phyloP scores from a whole-genome alignment of 2,888 invertebrate genomes.

The Ennomos erosarius region DNA sequence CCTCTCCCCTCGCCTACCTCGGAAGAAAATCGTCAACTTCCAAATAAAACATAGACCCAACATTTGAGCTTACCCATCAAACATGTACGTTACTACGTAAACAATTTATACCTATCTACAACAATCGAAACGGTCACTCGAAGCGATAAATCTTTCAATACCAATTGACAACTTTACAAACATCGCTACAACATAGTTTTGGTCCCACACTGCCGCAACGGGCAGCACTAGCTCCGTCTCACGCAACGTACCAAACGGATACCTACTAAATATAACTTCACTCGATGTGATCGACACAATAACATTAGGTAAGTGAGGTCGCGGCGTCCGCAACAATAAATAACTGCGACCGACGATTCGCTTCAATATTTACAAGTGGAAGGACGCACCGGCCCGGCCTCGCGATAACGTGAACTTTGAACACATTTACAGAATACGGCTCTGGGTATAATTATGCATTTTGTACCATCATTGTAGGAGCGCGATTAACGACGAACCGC shows the following conservation, averaged over 20 bases:
- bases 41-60: conserved; percentile 42
- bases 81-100: conserved; percentile 49
- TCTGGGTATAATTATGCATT: conserved; percentile 65
- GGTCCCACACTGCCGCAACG: conserved; percentile 67
- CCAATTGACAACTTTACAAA: conserved; percentile 59
- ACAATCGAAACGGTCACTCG: conserved; percentile 72
- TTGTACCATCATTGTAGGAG: conserved; percentile 74
- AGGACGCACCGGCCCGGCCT: conserved; percentile 25
- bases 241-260: conserved; percentile 35
- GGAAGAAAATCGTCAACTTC: conserved; percentile 12
- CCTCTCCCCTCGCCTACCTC: conserved; percentile 10
- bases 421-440: conserved; percentile 44
- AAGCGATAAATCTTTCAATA: conserved; percentile 75
- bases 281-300: conserved; percentile 67
- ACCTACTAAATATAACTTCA: conserved; percentile 60
- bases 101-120: conserved; percentile 73
- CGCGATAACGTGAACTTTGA: conserved; percentile 36
- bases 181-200: conserved; percentile 62
- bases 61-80: conserved; percentile 69
- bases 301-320: conserved; percentile 64
- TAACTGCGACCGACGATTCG: conserved; percentile 37
- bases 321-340: conserved; percentile 41
- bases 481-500: conserved; percentile 41
- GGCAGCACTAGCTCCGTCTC: conserved; percentile 42
- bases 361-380: conserved; percentile 47